These are phyloP conservation scores for Microtus ochrogaster DNA, from an alignment of 2,113 vertebrate genomes.

Conservation along the genomic window DNA sequence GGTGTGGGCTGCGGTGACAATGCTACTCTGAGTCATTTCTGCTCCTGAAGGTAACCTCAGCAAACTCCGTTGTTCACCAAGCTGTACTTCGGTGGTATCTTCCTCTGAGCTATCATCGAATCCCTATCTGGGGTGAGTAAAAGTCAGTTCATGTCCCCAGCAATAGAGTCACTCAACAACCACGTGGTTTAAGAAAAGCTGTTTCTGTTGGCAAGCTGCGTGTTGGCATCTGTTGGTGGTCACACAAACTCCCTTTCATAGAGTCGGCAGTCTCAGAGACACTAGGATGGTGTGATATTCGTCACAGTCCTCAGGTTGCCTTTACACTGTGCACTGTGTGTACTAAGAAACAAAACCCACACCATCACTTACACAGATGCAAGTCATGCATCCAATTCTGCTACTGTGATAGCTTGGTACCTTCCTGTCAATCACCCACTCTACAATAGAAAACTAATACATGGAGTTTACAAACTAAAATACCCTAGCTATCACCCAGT, in stretches of 20 bases:
- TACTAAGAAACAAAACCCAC: slow-evolving; percentile 54
- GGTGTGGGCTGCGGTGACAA: background rate
- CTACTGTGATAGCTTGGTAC: slow-evolving; percentile 48
- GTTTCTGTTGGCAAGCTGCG: slow-evolving; percentile 18
- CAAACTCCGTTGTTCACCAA: background rate
- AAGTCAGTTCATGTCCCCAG: background rate
- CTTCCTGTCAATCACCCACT: slow-evolving; percentile 68
- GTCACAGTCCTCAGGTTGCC: slow-evolving; percentile 70
- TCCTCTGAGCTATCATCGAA: background rate
- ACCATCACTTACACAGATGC: slow-evolving; percentile 71
- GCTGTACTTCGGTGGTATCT: background rate
- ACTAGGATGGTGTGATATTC: slow-evolving; percentile 63
- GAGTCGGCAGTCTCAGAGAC: slow-evolving; percentile 63
- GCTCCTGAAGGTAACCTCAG: background rate
- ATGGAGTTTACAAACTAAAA: slow-evolving; percentile 42
- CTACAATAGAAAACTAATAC: background rate
- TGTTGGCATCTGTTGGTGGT: slow-evolving; percentile 28
- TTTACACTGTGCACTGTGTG: slow-evolving; percentile 62
- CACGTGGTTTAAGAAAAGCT: background rate
- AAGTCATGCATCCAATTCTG: slow-evolving; percentile 74
- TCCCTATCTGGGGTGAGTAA: background rate
- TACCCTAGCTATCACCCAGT: background rate
- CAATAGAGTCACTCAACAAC: background rate
- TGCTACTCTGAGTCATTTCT: background rate
- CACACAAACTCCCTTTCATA: slow-evolving; percentile 72